Percentiles rank a stretch among this genome's conserved stretches.
Conservation (phyloP, 1,140 invertebrate genomes). For the Alviniconcha marisindica region DNA sequence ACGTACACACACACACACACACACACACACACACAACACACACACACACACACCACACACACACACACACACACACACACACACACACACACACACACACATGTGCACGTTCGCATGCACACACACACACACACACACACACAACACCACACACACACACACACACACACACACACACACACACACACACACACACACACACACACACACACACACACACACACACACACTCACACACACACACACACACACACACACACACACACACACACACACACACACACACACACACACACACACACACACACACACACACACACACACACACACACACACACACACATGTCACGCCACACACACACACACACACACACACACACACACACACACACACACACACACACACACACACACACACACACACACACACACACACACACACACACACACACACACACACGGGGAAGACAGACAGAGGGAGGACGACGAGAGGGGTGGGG, state of each 20-base stretch:
- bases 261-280: slow-evolving; percentile 13
- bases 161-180: neutral
- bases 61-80: neutral
- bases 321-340: slow-evolving; percentile 18
- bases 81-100: neutral
- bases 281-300: slow-evolving; percentile 10
- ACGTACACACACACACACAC: neutral
- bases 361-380: slow-evolving; percentile 1
- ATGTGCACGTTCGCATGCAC: no score
- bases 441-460: slow-evolving; percentile 16
- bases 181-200: neutral
- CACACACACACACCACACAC: slow-evolving; percentile 13
- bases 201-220: neutral
- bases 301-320: slow-evolving; percentile 22
- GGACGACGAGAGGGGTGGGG: no score
- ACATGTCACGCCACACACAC: neutral
- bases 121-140: neutral
- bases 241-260: neutral
- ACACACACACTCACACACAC: neutral
- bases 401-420: neutral
- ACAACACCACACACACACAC: neutral
- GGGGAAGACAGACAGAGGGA: no score
- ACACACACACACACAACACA: slow-evolving; percentile 16
- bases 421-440: neutral
- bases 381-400: slow-evolving; percentile 5